Conservation (phyloP, 2,113 vertebrate genomes). For the Azemiops feae region DNA sequence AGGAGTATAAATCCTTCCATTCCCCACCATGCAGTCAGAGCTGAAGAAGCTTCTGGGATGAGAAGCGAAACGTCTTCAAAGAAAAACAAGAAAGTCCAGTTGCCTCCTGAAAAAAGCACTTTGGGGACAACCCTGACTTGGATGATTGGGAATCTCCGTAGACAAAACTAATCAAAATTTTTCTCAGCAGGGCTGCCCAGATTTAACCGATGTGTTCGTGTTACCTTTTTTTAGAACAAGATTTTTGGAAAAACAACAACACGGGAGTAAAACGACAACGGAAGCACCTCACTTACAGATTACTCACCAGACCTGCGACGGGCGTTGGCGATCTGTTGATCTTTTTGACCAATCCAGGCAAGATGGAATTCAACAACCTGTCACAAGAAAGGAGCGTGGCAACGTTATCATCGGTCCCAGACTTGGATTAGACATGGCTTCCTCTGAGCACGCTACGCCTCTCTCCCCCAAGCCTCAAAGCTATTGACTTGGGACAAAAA, state of each 20-base stretch:
- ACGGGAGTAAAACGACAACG: constrained; percentile 16
- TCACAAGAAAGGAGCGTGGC: constrained; percentile 56
- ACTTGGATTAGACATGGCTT: constrained; percentile 28
- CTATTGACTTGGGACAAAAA: background rate
- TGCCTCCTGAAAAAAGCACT: too few relatives aligned
- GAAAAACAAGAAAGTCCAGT: too few relatives aligned
- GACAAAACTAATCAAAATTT: constrained; percentile 11
- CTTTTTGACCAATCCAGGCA: constrained; percentile 92
- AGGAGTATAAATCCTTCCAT: too few relatives aligned
- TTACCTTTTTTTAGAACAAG: constrained; percentile 25
- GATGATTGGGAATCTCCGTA: too few relatives aligned
- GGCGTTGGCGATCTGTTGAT: constrained; percentile 93
- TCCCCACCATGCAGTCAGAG: too few relatives aligned
- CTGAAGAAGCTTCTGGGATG: too few relatives aligned
- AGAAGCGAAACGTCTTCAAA: too few relatives aligned
- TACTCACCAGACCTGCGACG: constrained; percentile 92
- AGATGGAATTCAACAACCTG: constrained; percentile 94
- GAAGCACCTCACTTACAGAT: constrained; percentile 41
- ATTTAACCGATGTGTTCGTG: constrained; percentile 39
- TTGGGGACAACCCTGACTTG: too few relatives aligned
- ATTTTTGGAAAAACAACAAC: constrained; percentile 48
- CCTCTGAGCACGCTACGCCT: background rate
- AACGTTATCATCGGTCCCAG: constrained; percentile 36
- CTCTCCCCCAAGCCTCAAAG: background rate
- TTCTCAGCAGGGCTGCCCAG: constrained; percentile 9